These are phyloP conservation scores for Hypsopygia costalis DNA, from an alignment of 2,888 invertebrate genomes.

Conservation along the genomic window DNA sequence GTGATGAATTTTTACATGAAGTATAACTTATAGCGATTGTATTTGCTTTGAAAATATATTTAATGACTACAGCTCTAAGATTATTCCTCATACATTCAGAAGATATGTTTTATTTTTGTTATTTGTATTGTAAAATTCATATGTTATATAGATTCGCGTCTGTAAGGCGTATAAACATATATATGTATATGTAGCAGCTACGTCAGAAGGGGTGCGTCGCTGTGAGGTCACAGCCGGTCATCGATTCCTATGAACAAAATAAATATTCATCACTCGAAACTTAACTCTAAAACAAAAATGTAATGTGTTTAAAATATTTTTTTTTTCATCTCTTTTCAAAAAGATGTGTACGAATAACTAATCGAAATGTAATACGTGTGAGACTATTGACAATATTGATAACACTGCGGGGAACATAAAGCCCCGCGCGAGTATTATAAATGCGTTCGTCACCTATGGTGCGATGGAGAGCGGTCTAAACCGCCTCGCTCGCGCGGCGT, in stretches of 20 bases:
- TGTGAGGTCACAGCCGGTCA: slow-evolving; percentile 24
- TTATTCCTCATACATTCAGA: slow-evolving; percentile 1
- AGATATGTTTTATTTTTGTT: slow-evolving; percentile 12
- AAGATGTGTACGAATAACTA: too few relatives aligned
- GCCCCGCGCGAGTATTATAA: too few relatives aligned
- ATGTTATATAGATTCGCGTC: slow-evolving; percentile 21
- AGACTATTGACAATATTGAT: too few relatives aligned
- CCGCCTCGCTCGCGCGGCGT: slow-evolving; percentile 64
- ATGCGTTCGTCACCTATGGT: slow-evolving; percentile 55
- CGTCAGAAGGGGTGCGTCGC: slow-evolving; percentile 26
- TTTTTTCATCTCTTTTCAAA: too few relatives aligned
- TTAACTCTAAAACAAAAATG: not conserved
- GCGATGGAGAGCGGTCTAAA: slow-evolving; percentile 68
- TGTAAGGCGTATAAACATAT: slow-evolving; percentile 20
- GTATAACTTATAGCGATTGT: too few relatives aligned
- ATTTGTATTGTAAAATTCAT: slow-evolving; percentile 12
- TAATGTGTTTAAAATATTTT: too few relatives aligned
- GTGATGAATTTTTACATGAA: too few relatives aligned
- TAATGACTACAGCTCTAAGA: slow-evolving; percentile 8
- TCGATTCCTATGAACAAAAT: slow-evolving; percentile 25
- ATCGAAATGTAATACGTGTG: too few relatives aligned
- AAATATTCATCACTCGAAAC: not conserved
- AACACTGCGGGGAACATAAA: too few relatives aligned
- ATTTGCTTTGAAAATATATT: too few relatives aligned
- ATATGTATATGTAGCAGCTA: slow-evolving; percentile 12